Percentiles rank a stretch among this genome's conserved stretches.
phyloP scores from a whole-genome alignment of 1,140 invertebrate species.

The Chionoecetes opilio region DNA sequence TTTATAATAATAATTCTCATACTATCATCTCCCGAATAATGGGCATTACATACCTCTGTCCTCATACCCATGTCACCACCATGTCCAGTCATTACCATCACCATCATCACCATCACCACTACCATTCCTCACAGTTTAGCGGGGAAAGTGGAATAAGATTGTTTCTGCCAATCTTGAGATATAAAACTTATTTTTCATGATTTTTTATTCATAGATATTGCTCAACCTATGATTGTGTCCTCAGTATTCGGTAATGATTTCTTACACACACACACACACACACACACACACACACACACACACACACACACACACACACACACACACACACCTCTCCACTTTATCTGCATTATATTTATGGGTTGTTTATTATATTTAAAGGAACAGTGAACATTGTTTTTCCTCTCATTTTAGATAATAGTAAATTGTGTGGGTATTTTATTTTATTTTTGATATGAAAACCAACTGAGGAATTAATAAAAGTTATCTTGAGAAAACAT shows the following conservation, averaged over 20 bases:
- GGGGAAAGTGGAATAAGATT: constrained; percentile 32
- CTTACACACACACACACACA: no score
- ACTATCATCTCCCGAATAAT: no score
- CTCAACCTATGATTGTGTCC: constrained; percentile 38
- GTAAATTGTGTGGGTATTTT: no score
- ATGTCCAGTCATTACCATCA: constrained; percentile 46
- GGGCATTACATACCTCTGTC: constrained; percentile 23
- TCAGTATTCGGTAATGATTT: constrained; percentile 13
- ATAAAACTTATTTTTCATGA: constrained; percentile 72
- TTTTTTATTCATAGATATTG: constrained; percentile 46
- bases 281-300: no score
- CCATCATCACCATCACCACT: constrained; percentile 65
- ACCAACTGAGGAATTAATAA: neutral
- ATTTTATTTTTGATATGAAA: neutral
- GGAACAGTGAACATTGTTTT: neutral
- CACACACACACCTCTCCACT: no score
- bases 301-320: no score
- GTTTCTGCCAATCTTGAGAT: constrained; percentile 47
- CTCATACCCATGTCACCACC: neutral
- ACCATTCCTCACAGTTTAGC: constrained; percentile 37
- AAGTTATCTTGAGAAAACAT: constrained; percentile 38
- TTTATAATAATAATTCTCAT: no score
- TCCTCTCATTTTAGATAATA: neutral
- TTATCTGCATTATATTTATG: neutral
- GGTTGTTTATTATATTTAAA: neutral